Percentiles rank a stretch among this genome's conserved stretches.
Evolutionary conservation across 2,888 invertebrate species (phyloP).

Genomic region (Melikaiella ostensackeni): DNA sequence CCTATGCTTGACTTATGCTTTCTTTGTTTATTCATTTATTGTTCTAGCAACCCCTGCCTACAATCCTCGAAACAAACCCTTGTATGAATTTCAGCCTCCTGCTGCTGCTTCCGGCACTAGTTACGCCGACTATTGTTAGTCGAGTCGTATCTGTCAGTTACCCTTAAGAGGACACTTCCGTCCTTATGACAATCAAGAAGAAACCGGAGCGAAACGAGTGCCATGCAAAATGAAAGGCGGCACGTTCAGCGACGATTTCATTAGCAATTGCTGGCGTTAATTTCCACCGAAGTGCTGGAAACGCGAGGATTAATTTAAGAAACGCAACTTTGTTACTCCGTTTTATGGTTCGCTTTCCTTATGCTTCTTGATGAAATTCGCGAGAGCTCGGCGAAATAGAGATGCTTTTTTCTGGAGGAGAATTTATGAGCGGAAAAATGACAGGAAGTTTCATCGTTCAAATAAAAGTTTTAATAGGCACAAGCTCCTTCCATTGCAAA

Average conservation of each 20-base stretch:
- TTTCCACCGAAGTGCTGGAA: neutral
- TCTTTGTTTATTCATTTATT: neutral
- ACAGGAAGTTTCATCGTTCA: neutral
- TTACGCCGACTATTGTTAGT: neutral
- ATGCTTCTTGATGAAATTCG: slow-evolving; percentile 6
- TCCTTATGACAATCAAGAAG: neutral
- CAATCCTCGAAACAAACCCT: neutral
- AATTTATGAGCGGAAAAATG: slow-evolving; percentile 1
- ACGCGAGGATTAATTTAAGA: slow-evolving; percentile 5
- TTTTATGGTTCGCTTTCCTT: neutral
- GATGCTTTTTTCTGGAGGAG: neutral
- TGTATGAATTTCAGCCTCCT: neutral
- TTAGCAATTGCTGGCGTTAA: slow-evolving; percentile 8
- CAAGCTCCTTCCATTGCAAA: neutral
- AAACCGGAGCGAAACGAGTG: neutral
- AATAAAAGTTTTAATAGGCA: slow-evolving; percentile 6
- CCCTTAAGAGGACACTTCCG: neutral
- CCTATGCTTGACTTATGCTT: no score
- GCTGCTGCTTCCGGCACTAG: neutral
- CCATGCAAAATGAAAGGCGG: neutral
- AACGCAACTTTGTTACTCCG: slow-evolving; percentile 1
- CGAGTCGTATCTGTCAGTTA: neutral
- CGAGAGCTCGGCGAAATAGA: neutral
- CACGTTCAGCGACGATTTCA: neutral
- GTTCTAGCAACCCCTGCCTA: neutral